A percentile compares a stretch with the other conserved stretches of the same genome.
Conservation (phyloP, 2,113 vertebrate species). For the Sylvia atricapilla region DNA sequence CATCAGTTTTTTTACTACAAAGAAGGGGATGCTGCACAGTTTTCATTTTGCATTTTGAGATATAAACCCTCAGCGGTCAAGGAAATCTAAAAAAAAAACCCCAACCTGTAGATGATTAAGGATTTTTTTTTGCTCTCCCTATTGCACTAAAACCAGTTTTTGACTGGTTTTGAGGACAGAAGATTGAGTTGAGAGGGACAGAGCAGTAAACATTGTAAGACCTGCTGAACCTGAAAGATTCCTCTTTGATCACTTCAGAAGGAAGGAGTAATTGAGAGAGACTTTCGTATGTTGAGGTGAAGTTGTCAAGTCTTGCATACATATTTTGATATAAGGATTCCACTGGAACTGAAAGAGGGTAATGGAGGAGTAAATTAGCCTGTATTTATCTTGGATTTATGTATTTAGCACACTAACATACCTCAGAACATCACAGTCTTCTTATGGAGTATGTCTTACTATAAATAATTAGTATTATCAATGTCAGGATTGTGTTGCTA, state of each 20-base stretch:
- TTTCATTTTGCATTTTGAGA: not conserved
- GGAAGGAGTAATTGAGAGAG: not conserved
- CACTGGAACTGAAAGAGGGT: not conserved
- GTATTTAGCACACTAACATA: not conserved
- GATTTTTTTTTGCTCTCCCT: not conserved
- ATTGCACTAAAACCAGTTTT: not conserved
- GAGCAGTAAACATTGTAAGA: not conserved
- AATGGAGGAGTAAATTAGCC: not conserved
- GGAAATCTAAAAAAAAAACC: not conserved
- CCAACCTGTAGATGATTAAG: not conserved
- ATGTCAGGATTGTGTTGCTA: not conserved
- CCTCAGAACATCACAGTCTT: not conserved
- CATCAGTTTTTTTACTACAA: not conserved
- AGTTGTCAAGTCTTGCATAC: not conserved
- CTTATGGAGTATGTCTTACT: not conserved
- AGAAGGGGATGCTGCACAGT: not conserved
- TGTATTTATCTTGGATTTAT: not conserved
- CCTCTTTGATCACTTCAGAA: not conserved
- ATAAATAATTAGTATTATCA: not conserved
- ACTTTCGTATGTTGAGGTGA: not conserved
- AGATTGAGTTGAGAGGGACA: not conserved
- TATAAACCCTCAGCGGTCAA: not conserved
- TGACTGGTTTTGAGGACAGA: not conserved
- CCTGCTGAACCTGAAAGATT: not conserved
- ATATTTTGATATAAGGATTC: rapidly evolving